Conservation (phyloP, 2,113 vertebrate species). For the Cyprinodon tularosa region DNA sequence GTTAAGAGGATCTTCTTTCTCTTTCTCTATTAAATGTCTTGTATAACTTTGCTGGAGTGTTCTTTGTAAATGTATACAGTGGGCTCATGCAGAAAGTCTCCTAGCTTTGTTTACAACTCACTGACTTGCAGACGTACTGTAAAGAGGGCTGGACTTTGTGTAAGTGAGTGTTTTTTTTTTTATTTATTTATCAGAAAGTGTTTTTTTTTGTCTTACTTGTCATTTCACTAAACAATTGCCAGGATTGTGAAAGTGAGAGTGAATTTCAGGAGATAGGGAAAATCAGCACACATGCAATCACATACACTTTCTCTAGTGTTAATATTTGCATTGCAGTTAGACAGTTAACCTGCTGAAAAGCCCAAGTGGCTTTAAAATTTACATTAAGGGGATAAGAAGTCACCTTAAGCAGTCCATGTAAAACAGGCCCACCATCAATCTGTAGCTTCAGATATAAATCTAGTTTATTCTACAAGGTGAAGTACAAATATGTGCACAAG, state of each 20-base stretch:
- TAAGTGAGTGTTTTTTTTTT: constrained; percentile 9
- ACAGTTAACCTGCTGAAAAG: constrained; percentile 54
- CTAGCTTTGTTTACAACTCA: constrained; percentile 62
- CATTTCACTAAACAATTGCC: constrained; percentile 2
- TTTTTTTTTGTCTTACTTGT: constrained; percentile 1
- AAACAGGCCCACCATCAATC: constrained; percentile 16
- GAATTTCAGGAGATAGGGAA: constrained; percentile 36
- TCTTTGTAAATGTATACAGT: constrained; percentile 65
- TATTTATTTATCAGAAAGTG: neutral
- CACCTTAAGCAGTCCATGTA: constrained; percentile 20
- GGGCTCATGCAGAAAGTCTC: constrained; percentile 56
- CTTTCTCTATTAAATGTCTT: constrained; percentile 63
- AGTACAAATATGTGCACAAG: neutral
- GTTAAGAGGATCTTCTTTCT: constrained; percentile 46
- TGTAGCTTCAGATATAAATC: constrained; percentile 5
- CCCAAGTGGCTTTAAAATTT: constrained; percentile 52
- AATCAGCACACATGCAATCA: constrained; percentile 31
- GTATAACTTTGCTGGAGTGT: constrained; percentile 60
- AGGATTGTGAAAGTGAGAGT: constrained; percentile 27
- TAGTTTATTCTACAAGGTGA: neutral
- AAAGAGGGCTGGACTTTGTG: constrained; percentile 31
- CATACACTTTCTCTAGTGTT: constrained; percentile 31
- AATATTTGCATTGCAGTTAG: constrained; percentile 67
- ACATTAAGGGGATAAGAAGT: constrained; percentile 65
- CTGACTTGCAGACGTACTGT: constrained; percentile 23